Evolutionary conservation across 2,888 invertebrate genomes (phyloP), one percentile per base, ranked within the genome.

Genomic region (Brachypalpus laphriformis): DNA sequence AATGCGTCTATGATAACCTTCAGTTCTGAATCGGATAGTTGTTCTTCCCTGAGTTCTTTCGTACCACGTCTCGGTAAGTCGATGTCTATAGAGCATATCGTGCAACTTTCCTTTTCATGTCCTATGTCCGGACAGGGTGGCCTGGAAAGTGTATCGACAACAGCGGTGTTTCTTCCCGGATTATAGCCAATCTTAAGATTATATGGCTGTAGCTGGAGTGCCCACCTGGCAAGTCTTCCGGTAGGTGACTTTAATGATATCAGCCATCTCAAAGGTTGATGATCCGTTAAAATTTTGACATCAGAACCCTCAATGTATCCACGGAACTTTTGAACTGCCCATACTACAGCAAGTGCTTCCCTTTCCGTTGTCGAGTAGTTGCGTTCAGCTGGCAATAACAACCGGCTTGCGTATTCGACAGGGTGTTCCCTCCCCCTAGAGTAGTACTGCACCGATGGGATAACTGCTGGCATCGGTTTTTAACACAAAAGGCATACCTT

Each of bases 391-490:
- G 56, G 47, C 16, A 56, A 8, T n/a, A 72, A 3, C 20, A 61
- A n/a, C 11, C 47, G 47, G 11, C 45, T 70, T 16, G 34, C 59
- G 6, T 42, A 74, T 63, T 74, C 63, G 2, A 65, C 37, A 11
- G 63, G 45, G 6, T 75, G 65, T 63, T 74, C 59, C 22, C 49
- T 40, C 42, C 54, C 42, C 56, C 49, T 59, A 45, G 16, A 70
- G 42, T 34, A 47, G 42, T 42, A 70, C 61, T 25, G 40, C 71
- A 9, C 49, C 59, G 49, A 71, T 40, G 7, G 40, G 61, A 40
- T 72, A 40, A 11, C 25, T 51, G n/a, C 51, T 72, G 6, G 72
- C 51, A 42, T 72, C 72, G 4, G 72, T 54, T 49, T 74, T 74
- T 3, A 74, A 7, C 3, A 59, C 5, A n/a, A 59, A 68, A 2